These are phyloP conservation scores for Linyphia triangularis DNA, from an alignment of 2,888 invertebrate species.

Conservation along the genomic window DNA sequence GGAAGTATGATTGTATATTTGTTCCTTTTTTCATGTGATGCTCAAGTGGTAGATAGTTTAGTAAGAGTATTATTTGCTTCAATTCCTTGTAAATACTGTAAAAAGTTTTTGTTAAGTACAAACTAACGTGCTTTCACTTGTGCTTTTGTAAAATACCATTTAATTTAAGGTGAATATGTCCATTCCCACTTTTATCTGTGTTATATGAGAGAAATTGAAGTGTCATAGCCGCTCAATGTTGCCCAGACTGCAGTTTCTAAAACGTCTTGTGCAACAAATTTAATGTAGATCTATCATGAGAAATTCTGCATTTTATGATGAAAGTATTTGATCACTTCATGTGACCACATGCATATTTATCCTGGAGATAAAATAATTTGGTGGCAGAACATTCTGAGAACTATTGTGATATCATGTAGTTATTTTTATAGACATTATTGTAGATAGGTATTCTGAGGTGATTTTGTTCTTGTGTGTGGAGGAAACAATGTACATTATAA, in stretches of 20 bases:
- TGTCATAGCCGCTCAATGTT: constrained; percentile 31
- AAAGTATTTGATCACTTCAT: neutral
- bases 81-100: constrained; percentile 67
- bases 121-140: constrained; percentile 75
- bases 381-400: neutral
- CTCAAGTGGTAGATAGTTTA: constrained; percentile 63
- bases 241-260: neutral
- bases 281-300: too few species aligned
- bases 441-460: neutral
- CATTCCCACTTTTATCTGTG: constrained; percentile 13
- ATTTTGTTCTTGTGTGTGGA: neutral
- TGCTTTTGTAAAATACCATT: constrained; percentile 54
- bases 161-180: constrained; percentile 40
- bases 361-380: neutral
- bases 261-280: too few species aligned
- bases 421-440: constrained; percentile 25
- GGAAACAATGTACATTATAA: neutral
- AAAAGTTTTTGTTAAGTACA: constrained; percentile 62
- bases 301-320: neutral
- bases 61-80: constrained; percentile 59
- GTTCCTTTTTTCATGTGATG: constrained; percentile 57
- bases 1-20: neutral
- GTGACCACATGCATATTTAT: neutral
- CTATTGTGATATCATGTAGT: neutral
- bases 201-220: constrained; percentile 54